phyloP scores from a whole-genome alignment of 1,140 invertebrate species.

The Cylas formicarius region DNA sequence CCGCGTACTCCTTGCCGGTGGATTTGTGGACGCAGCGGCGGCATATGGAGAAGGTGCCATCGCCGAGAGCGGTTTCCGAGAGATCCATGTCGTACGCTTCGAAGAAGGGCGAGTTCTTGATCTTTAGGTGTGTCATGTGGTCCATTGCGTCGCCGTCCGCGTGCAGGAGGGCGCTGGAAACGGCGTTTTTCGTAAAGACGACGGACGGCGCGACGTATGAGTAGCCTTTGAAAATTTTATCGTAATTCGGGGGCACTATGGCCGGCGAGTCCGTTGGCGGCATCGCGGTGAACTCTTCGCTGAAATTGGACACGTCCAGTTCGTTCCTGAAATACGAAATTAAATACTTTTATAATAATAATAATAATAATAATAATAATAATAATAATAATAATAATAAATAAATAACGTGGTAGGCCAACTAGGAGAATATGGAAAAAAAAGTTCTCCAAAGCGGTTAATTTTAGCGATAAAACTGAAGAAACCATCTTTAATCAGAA shows the following conservation, averaged over 20 bases:
- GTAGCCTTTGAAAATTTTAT: conserved; percentile 86
- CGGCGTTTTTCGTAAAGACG: conserved; percentile 73
- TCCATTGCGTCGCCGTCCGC: conserved; percentile 59
- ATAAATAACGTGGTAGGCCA: too few relatives aligned
- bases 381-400: too few relatives aligned
- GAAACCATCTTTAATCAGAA: too few relatives aligned
- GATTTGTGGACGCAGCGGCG: conserved; percentile 68
- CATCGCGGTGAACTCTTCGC: conserved; percentile 92
- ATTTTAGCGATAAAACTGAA: too few relatives aligned
- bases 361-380: conserved; percentile 1
- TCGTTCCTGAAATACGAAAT: conserved; percentile 50
- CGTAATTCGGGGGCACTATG: conserved; percentile 73
- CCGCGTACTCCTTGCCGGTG: conserved; percentile 67
- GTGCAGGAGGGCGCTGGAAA: conserved; percentile 35
- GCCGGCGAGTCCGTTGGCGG: conserved; percentile 84
- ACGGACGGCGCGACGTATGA: conserved; percentile 93
- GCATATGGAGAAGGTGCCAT: conserved; percentile 86
- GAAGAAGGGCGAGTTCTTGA: conserved; percentile 86
- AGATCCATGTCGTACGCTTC: conserved; percentile 71
- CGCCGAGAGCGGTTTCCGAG: conserved; percentile 64
- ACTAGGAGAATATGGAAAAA: too few relatives aligned
- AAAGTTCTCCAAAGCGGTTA: too few relatives aligned
- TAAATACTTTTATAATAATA: conserved; percentile 4
- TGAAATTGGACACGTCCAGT: conserved; percentile 92
- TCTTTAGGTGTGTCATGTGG: too few relatives aligned